Base-by-base conservation (phyloP, 2,797 vertebrate genomes). In the Gobionotothen gibberifrons region DNA sequence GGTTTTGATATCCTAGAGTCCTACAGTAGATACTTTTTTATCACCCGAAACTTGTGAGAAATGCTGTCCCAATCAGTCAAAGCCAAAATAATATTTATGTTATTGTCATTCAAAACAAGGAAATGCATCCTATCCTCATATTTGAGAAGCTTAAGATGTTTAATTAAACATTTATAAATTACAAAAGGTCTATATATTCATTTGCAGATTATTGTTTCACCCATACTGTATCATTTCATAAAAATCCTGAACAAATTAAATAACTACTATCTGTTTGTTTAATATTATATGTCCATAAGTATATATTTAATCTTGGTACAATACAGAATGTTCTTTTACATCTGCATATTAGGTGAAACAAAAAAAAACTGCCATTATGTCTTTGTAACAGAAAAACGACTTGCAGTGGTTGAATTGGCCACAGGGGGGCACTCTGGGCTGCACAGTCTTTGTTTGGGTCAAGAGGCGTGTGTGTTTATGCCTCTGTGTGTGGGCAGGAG, bases 361-460 rank as follows among this genome's bases (percentile, higher is more conserved):
- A n/a, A 32, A 61, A 56, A 9, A 56, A 9, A 48, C 14, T 59
- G 54, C 26, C 8, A 29, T 57, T 3, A 48, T 44, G 59, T 42
- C 13, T 32, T 7, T 22, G 6, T 22, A n/a, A 8, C 6, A 54
- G 60, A 21, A 11, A 29, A 21, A 54, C 15, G 0, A 12, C 42
- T 3, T 83, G 87, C 76, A 87, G 73, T 90, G 46, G 5, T 47
- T 2, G 3, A 29, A 11, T 12, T 79, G 13, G 6, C 91, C 93
- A 94, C 92, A 78, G 0, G 90, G 85, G 21, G 93, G 68, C 93
- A 84, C 63, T 88, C 81, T 89, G 54, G n/a, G 39, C 55, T 13
- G 39, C 9, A 21, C 32, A 13, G 52, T n/a, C 22, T 65, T 16
- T 55, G 79, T 82, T 67, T 77, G 51, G 60, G 69, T 82, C 69